Percentiles rank a stretch among this genome's conserved stretches.
phyloP scores from a whole-genome alignment of 2,113 vertebrate species.

The Chascanopsetta lugubris region DNA sequence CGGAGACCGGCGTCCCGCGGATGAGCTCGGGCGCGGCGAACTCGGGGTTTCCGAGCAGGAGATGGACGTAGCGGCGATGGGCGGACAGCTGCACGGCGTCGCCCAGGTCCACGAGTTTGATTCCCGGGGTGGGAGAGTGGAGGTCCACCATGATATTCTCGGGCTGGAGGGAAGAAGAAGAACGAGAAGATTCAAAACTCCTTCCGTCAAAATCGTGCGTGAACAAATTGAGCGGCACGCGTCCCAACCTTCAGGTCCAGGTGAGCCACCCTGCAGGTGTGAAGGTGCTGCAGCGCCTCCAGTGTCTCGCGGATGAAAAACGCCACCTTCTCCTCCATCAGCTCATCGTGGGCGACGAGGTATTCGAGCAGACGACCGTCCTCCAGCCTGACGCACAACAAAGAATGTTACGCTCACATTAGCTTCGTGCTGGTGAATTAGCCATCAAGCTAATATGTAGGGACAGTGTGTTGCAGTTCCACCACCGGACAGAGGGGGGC shows the following conservation, averaged over 20 bases:
- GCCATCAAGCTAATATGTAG: background rate
- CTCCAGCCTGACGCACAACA: constrained; percentile 84
- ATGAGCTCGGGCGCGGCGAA: constrained; percentile 96
- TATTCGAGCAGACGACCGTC: constrained; percentile 93
- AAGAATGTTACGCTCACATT: background rate
- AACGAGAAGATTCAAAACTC: too few relatives aligned
- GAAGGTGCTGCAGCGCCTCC: constrained; percentile 95
- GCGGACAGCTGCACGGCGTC: constrained; percentile 93
- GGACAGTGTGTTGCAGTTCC: too few relatives aligned
- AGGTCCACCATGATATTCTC: constrained; percentile 97
- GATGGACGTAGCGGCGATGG: constrained; percentile 90
- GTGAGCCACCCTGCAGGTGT: constrained; percentile 94
- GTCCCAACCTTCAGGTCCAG: constrained; percentile 92
- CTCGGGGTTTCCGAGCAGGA: constrained; percentile 93
- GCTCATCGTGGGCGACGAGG: constrained; percentile 93
- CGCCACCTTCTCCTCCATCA: constrained; percentile 97
- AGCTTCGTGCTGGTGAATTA: background rate
- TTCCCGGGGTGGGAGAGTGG: constrained; percentile 85
- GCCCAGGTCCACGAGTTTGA: constrained; percentile 94
- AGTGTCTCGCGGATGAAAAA: constrained; percentile 93
- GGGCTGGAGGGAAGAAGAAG: constrained; percentile 79
- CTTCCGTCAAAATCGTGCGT: too few relatives aligned
- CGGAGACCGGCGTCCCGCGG: constrained; percentile 90
- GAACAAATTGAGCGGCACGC: too few relatives aligned
- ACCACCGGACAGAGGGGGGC: too few relatives aligned